These are phyloP conservation scores for Muscicapa comitata DNA, from an alignment of 2,797 vertebrate genomes.

Conservation along the genomic window DNA sequence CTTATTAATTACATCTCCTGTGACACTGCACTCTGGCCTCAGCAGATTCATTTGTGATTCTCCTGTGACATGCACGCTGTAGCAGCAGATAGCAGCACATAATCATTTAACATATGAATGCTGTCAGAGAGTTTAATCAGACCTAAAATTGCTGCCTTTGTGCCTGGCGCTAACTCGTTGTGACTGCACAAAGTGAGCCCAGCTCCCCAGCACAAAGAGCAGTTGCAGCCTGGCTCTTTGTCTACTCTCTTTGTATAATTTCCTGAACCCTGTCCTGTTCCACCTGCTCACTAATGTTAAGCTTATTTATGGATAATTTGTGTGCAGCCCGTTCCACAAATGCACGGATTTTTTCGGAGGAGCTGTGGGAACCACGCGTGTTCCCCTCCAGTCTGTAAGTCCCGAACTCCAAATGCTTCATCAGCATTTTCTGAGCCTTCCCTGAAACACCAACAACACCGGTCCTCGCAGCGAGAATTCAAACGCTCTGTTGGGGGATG, in stretches of 20 bases:
- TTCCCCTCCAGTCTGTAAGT: neutral
- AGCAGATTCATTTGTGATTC: neutral
- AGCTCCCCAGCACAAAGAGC: neutral
- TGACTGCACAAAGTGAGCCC: conserved; percentile 3
- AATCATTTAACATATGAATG: conserved; percentile 46
- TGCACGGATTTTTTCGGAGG: neutral
- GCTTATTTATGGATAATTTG: conserved; percentile 20
- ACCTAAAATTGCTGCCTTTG: neutral
- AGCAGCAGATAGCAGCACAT: neutral
- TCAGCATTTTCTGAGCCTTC: neutral
- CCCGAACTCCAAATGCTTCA: neutral
- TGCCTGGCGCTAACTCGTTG: neutral
- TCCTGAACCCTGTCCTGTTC: conserved; percentile 40
- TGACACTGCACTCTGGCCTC: neutral
- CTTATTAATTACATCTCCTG: neutral
- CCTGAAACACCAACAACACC: neutral
- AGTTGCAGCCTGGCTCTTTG: neutral
- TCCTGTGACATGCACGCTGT: neutral
- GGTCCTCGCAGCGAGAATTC: fast-evolving
- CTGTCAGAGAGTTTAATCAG: conserved; percentile 15
- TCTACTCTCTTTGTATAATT: conserved; percentile 24
- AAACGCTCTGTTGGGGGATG: neutral
- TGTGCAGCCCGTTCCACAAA: neutral
- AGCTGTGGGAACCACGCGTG: neutral
- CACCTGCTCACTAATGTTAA: conserved; percentile 45